phyloP scores from a whole-genome alignment of 2,113 vertebrate species.

The Prochilodus magdalenae region DNA sequence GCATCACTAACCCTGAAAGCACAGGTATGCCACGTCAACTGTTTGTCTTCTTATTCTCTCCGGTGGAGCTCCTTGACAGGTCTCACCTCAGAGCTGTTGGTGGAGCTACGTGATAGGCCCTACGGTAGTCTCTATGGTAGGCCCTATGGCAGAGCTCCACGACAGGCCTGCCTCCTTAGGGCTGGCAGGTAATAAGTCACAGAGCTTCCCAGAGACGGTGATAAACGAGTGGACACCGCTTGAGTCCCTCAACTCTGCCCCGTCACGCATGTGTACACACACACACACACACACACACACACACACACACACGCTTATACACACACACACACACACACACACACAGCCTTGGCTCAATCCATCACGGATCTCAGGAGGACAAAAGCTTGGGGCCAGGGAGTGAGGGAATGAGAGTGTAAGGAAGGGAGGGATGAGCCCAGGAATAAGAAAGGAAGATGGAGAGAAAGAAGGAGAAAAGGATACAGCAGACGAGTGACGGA shows the following conservation, averaged over 20 bases:
- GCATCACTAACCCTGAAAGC: no score
- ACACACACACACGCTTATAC: no score
- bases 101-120: background rate
- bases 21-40: no score
- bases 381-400: background rate
- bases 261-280: background rate
- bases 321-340: conserved; percentile 17
- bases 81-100: background rate
- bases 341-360: background rate
- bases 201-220: conserved; percentile 36
- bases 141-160: conserved; percentile 16
- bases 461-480: background rate
- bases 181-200: conserved; percentile 41
- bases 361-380: background rate
- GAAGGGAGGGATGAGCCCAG: background rate
- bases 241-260: conserved; percentile 28
- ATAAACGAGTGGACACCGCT: conserved; percentile 34
- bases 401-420: background rate
- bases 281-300: conserved; percentile 10
- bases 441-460: background rate
- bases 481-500: no score
- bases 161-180: conserved; percentile 13
- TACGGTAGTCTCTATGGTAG: background rate
- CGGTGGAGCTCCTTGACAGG: background rate
- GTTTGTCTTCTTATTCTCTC: background rate